Base-by-base conservation (phyloP, 2,113 vertebrate genomes). In the Athene cunicularia region DNA sequence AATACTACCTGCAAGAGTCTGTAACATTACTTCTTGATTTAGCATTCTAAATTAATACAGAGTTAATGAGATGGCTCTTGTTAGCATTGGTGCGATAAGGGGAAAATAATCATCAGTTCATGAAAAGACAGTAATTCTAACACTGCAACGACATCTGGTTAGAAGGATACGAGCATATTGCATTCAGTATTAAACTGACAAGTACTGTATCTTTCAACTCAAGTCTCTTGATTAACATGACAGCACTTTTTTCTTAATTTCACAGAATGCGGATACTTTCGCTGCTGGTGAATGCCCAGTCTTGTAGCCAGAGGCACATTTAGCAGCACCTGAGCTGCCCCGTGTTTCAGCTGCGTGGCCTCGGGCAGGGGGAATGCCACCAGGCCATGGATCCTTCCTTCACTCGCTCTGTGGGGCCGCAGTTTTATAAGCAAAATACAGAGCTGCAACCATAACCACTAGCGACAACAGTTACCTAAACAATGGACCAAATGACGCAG, bases 21-120 rank as follows among this genome's bases (percentile, higher is more conserved):
- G 1, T 30, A 58, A 59, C 1, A 1, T 9, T 74, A n/a, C 16
- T n/a, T 68, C 49, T 11, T 3, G 0, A 45, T 66, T 66, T 70
- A 81, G 33, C 13, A 28, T 37, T 56, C 32, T 62, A 62, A 68
- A 64, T 66, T 71, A 89, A 58, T 18, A n/a, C 12, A 47, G 35
- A 88, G 70, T 35, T 55, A 73, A 80, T 22, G 37, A 82, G 52
- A 55, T 14, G 23, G 8, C 3, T 41, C 12, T 41, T 68, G 23
- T 67, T 41, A 53, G 21, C 45, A 68, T 18, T 59, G 45, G 35
- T 30, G 59, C 0, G 0, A 12, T 24, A 49, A 43, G 12, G 28
- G 32, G 6, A 56, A 68, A 59, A 58, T 47, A 39, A 50, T 32
- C 55, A 63, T 68, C 43, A 13, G 9, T 26, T 59, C 14, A 80